Percentiles rank a stretch among this genome's conserved stretches.
phyloP scores from a whole-genome alignment of 2,888 invertebrate species.

The Drosophila koepferae region DNA sequence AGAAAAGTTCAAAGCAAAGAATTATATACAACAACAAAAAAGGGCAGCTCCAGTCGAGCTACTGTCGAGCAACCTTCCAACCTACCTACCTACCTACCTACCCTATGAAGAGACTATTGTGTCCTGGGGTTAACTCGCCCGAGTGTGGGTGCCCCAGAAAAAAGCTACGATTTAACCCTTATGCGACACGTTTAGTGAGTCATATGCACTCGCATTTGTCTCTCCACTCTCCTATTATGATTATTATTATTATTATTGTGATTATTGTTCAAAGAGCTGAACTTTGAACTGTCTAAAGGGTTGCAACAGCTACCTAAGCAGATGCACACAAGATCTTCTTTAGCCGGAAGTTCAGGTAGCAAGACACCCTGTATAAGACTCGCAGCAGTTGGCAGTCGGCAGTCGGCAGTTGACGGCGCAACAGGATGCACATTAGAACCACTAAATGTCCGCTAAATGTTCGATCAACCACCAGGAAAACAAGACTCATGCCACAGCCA shows the following conservation, averaged over 20 bases:
- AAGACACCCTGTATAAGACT: conserved; percentile 38
- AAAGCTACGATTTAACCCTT: conserved; percentile 39
- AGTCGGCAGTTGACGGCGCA: conserved; percentile 33
- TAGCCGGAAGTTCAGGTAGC: conserved; percentile 78
- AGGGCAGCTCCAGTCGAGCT: conserved; percentile 49
- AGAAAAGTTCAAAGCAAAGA: conserved; percentile 77
- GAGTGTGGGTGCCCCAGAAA: conserved; percentile 46
- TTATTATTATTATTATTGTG: conserved; percentile 49
- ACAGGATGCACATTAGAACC: conserved; percentile 74
- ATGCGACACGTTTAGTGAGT: conserved; percentile 33
- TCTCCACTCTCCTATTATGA: conserved; percentile 24
- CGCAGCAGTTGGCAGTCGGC: not conserved
- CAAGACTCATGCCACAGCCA: not conserved
- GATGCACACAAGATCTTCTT: conserved; percentile 24
- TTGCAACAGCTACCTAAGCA: conserved; percentile 45
- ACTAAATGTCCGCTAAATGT: conserved; percentile 7
- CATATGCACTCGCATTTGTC: conserved; percentile 31
- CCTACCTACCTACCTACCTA: conserved; percentile 29
- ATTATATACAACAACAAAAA: conserved; percentile 64
- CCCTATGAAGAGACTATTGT: conserved; percentile 33
- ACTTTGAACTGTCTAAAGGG: conserved; percentile 67
- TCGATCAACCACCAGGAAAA: conserved; percentile 6
- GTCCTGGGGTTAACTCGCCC: conserved; percentile 39
- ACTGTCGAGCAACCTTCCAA: not conserved
- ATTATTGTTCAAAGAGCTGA: conserved; percentile 61